A percentile compares a stretch with the other conserved stretches of the same genome.
Evolutionary conservation across 2,888 invertebrate species (phyloP).

Genomic region (Yponomeuta cagnagella): DNA sequence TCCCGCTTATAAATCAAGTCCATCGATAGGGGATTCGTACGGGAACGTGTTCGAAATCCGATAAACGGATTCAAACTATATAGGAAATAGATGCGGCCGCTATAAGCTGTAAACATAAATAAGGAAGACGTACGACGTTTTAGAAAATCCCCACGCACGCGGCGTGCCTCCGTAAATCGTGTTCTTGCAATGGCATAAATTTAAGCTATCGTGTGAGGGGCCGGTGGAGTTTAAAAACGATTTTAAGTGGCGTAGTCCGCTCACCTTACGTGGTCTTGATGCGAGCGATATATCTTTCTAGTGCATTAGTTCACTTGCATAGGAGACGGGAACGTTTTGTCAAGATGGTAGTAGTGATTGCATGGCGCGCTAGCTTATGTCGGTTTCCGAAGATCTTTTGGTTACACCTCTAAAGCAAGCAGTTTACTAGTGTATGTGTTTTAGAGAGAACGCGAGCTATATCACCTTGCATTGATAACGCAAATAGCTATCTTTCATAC

Average conservation of each 20-base stretch:
- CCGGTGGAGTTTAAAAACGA: slow-evolving; percentile 27
- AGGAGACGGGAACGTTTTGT: neutral
- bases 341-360: neutral
- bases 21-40: slow-evolving; percentile 53
- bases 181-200: slow-evolving; percentile 59
- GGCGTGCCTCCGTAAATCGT: slow-evolving; percentile 56
- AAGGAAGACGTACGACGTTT: slow-evolving; percentile 68
- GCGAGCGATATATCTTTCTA: neutral
- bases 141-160: slow-evolving; percentile 69
- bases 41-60: slow-evolving; percentile 68
- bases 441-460: too few relatives aligned
- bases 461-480: too few relatives aligned
- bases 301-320: neutral
- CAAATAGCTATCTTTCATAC: too few relatives aligned
- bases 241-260: slow-evolving; percentile 18
- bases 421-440: too few relatives aligned
- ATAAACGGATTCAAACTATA: slow-evolving; percentile 71
- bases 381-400: neutral
- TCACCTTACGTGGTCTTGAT: neutral
- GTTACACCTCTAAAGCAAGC: neutral
- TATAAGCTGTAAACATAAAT: slow-evolving; percentile 73
- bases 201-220: slow-evolving; percentile 39
- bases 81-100: slow-evolving; percentile 58
- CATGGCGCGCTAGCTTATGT: neutral
- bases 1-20: slow-evolving; percentile 60